A percentile compares a stretch with the other conserved stretches of the same genome.
Evolutionary conservation across 2,888 invertebrate species (phyloP).

Genomic region (Stenotaenia linearis): DNA sequence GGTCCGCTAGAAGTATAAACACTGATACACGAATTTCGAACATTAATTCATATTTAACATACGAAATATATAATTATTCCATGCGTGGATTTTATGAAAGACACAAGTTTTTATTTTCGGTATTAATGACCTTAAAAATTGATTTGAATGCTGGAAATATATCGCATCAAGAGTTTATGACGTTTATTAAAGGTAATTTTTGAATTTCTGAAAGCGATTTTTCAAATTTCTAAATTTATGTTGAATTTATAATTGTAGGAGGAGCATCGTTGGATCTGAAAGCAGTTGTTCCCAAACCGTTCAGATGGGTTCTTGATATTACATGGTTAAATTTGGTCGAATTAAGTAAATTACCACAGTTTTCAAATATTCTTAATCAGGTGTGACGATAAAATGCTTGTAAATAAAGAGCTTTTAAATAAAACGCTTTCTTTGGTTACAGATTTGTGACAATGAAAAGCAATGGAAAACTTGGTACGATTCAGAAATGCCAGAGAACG

Average conservation of each 20-base stretch:
- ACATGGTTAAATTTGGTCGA: slow-evolving; percentile 83
- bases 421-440: slow-evolving; percentile 9
- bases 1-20: slow-evolving; percentile 71
- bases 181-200: slow-evolving; percentile 76
- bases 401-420: too few species aligned
- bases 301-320: slow-evolving; percentile 77
- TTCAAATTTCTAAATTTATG: neutral
- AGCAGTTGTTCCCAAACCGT: slow-evolving; percentile 74
- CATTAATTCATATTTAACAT: slow-evolving; percentile 81
- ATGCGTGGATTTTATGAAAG: slow-evolving; percentile 86
- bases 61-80: slow-evolving; percentile 88
- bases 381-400: too few species aligned
- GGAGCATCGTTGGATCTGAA: slow-evolving; percentile 82
- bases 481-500: slow-evolving; percentile 85
- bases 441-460: slow-evolving; percentile 75
- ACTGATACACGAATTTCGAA: slow-evolving; percentile 82
- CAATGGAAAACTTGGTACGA: slow-evolving; percentile 90
- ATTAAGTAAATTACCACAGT: slow-evolving; percentile 63
- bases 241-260: slow-evolving; percentile 46
- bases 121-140: slow-evolving; percentile 93
- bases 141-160: slow-evolving; percentile 76
- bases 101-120: slow-evolving; percentile 85
- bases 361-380: slow-evolving; percentile 70
- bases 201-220: too few species aligned
- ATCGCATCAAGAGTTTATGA: slow-evolving; percentile 85